A percentile compares a stretch with the other conserved stretches of the same genome.
These are phyloP conservation scores for Cataglyphis livida DNA, from an alignment of 2,888 invertebrate genomes.

Conservation along the genomic window DNA sequence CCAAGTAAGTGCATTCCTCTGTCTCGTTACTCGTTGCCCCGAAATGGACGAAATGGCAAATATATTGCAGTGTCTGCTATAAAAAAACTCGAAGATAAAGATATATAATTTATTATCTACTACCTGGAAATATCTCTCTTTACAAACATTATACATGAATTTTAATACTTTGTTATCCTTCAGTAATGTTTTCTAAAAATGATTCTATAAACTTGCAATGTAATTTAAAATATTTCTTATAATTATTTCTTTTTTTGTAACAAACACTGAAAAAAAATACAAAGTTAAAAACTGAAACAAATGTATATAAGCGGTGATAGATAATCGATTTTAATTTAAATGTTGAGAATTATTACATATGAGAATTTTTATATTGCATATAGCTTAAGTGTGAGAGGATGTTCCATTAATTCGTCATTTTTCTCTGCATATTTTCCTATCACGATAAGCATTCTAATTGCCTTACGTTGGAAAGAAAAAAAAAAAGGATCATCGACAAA, in stretches of 20 bases:
- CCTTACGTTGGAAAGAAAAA: neutral
- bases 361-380: neutral
- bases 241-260: neutral
- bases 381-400: neutral
- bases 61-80: neutral
- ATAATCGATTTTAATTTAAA: neutral
- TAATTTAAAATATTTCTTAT: neutral
- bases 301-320: neutral
- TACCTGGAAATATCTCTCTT: neutral
- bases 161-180: neutral
- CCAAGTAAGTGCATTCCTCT: slow-evolving; percentile 90
- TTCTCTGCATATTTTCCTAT: neutral
- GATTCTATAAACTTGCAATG: neutral
- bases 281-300: neutral
- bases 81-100: neutral
- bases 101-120: neutral
- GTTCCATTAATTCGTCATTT: slow-evolving; percentile 28
- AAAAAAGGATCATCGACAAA: slow-evolving; percentile 5
- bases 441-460: slow-evolving; percentile 28
- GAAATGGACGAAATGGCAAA: slow-evolving; percentile 7
- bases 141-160: neutral
- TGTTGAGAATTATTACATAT: neutral
- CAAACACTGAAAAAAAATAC: neutral
- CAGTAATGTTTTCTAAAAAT: neutral
- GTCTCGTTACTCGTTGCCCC: neutral